Conservation (phyloP, 2,113 vertebrate species). For the Varanus salvator region DNA sequence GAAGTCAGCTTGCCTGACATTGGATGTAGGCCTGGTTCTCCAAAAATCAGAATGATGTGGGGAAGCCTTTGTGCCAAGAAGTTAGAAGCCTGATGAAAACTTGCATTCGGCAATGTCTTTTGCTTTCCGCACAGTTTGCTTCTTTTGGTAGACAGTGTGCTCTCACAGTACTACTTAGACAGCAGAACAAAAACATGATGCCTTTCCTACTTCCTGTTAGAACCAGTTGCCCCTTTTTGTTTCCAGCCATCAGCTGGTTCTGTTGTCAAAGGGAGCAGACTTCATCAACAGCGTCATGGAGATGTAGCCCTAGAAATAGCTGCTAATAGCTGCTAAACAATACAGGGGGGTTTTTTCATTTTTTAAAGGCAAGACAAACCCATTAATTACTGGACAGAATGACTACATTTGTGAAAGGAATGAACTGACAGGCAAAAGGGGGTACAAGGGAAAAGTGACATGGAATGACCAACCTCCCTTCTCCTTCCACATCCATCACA, state of each 20-base stretch:
- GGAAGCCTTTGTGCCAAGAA: not conserved
- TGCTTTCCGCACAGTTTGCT: not conserved
- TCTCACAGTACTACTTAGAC: not conserved
- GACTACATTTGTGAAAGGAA: not conserved
- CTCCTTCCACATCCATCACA: not conserved
- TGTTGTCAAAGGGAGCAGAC: conserved; percentile 26
- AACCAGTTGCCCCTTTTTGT: conserved; percentile 46
- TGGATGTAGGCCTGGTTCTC: not conserved
- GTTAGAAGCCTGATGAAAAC: not conserved
- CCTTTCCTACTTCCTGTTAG: conserved; percentile 41
- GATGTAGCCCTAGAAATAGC: conserved; percentile 50
- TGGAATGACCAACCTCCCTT: not conserved
- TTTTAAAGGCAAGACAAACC: conserved; percentile 34
- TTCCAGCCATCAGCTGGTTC: conserved; percentile 59
- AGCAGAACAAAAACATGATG: not conserved
- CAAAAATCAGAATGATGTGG: too few relatives aligned
- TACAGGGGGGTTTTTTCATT: not conserved
- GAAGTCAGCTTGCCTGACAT: not conserved
- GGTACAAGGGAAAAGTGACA: not conserved
- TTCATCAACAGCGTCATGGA: conserved; percentile 29
- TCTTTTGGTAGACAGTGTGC: not conserved
- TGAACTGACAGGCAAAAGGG: too few relatives aligned
- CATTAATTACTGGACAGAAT: not conserved
- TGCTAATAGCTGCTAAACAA: conserved; percentile 32
- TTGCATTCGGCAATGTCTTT: not conserved